Evolutionary conservation across 2,888 invertebrate genomes (phyloP).

Genomic region (Lasioglossum lativentre): DNA sequence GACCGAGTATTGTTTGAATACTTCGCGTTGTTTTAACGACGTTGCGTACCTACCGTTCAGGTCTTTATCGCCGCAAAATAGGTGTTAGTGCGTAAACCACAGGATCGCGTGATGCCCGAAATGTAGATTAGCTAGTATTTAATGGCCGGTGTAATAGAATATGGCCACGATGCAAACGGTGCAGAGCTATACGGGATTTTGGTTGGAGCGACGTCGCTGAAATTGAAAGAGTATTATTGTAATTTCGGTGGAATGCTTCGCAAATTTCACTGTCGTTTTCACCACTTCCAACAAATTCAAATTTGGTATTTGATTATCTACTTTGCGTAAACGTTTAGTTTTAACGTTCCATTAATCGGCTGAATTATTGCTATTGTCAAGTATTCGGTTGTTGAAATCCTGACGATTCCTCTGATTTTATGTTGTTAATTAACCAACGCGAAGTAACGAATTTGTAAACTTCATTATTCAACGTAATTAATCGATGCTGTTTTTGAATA

Average conservation of each 20-base stretch:
- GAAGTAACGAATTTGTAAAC: neutral
- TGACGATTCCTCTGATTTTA: neutral
- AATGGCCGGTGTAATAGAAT: slow-evolving; percentile 45
- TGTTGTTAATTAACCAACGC: neutral
- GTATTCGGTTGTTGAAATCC: neutral
- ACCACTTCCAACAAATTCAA: neutral
- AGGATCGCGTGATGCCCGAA: slow-evolving; percentile 22
- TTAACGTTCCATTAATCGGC: neutral
- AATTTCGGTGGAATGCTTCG: neutral
- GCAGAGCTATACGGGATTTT: neutral
- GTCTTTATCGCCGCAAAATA: slow-evolving; percentile 40
- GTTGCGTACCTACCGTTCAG: neutral
- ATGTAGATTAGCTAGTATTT: slow-evolving; percentile 40
- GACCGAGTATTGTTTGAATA: no score
- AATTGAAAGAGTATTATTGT: slow-evolving; percentile 19
- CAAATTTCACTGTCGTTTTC: slow-evolving; percentile 4
- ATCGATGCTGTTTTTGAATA: no score
- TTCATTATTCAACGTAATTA: neutral
- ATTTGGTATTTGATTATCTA: neutral
- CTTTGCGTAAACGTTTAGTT: neutral
- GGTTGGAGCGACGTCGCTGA: slow-evolving; percentile 11
- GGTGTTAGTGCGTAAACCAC: slow-evolving; percentile 26
- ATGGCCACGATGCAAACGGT: slow-evolving; percentile 24
- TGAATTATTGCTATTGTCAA: neutral
- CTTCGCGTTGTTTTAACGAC: neutral